Evolutionary conservation across 1,140 invertebrate genomes (phyloP), one percentile per base, ranked within the genome.

Genomic region (Temnothorax nylanderi): DNA sequence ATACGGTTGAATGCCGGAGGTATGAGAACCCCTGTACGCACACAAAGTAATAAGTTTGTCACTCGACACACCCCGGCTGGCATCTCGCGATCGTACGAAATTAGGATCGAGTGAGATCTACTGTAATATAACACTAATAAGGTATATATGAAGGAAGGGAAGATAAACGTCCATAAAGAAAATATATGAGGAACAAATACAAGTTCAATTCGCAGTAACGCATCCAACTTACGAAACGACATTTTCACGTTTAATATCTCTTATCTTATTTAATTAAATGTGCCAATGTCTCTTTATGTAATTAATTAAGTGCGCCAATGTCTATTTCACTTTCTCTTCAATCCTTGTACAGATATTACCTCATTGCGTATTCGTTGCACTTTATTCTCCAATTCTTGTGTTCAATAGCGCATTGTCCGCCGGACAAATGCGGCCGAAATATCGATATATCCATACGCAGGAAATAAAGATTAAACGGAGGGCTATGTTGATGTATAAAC

Each of bases 1-100:
- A 69, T 26, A 26, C 34, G 8, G 8, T 13, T 41, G 44, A 80
- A 37, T 18, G 54, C 5, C 21, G 21, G 16, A 21, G n/a, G 60
- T 56, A 82, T 72, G 89, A 90, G 78, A 67, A 81, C 62, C 74
- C 18, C 88, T 90, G 77, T 18, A 21, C 32, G 49, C 34, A 69
- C 67, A 44, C 13, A 54, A 71, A 37, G 44, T 32, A 85, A 13
- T 65, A 44, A 34, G 65, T 84, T 90, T 90, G 71, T 88, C 82
- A 85, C 26, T 77, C 75, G 89, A 76, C 78, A 86, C 81, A 90
- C 72, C 72, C 82, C 44, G 26, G 26, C 26, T 1, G 8, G 6
- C 47, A 78, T 26, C 62, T 80, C 41, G 21, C 32, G 1, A 49
- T 32, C 56, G 18, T 49, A 49, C 32, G 2, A 80, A 54, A 80